These are phyloP conservation scores for Alaudala cheleensis DNA, from an alignment of 2,113 vertebrate species.

Conservation along the genomic window DNA sequence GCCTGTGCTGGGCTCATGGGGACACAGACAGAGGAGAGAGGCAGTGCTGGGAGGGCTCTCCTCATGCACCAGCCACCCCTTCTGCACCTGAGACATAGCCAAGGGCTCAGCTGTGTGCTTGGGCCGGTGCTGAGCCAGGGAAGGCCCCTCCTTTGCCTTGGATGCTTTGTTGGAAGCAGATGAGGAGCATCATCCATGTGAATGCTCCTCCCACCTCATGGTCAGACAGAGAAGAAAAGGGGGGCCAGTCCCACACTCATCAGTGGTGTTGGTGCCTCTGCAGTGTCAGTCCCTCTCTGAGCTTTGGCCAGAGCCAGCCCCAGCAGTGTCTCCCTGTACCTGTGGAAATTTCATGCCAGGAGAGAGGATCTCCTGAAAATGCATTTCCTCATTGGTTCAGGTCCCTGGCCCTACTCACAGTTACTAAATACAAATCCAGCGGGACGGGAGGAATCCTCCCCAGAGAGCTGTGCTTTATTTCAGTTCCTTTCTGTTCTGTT, in stretches of 20 bases:
- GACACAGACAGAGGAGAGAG: background rate
- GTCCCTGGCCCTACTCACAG: background rate
- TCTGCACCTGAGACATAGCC: background rate
- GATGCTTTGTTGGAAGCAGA: background rate
- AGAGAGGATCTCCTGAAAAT: background rate
- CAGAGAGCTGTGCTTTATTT: background rate
- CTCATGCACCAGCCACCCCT: background rate
- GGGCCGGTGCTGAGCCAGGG: background rate
- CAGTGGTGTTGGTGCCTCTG: background rate
- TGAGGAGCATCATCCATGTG: background rate
- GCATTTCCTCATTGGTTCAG: background rate
- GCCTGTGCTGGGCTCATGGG: background rate
- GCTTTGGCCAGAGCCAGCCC: background rate
- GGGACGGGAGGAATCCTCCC: background rate
- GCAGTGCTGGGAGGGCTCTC: background rate
- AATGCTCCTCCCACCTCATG: fast-evolving
- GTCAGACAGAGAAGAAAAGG: fast-evolving
- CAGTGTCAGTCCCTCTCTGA: background rate
- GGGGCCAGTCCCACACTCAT: background rate
- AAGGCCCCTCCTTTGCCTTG: background rate
- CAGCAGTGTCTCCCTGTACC: fast-evolving
- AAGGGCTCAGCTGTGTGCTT: background rate
- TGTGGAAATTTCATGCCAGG: background rate
- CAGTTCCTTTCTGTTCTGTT: background rate
- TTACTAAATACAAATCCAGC: background rate